A percentile compares a stretch with the other conserved stretches of the same genome.
Evolutionary conservation across 2,113 vertebrate genomes (phyloP).

Genomic region (Scomber japonicus): DNA sequence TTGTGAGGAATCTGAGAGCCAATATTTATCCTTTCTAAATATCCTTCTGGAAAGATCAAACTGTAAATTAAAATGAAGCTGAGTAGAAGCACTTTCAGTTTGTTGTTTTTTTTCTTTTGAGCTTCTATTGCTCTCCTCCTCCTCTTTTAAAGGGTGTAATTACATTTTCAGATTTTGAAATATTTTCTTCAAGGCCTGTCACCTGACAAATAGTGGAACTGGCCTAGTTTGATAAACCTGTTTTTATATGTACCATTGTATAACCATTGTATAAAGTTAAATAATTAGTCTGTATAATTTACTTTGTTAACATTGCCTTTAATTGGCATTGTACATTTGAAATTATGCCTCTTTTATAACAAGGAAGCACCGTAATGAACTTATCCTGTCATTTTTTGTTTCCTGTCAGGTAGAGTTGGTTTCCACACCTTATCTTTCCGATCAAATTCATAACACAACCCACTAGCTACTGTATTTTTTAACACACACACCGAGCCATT

Average conservation of each 20-base stretch:
- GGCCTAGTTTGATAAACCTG: slow-evolving; percentile 1
- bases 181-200: background rate
- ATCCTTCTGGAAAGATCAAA: slow-evolving; percentile 31
- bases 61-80: slow-evolving; percentile 21
- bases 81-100: slow-evolving; percentile 3
- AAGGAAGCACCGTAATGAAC: background rate
- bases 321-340: background rate
- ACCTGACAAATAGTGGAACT: slow-evolving; percentile 6
- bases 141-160: background rate
- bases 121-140: slow-evolving; percentile 1
- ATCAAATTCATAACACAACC: background rate
- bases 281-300: background rate
- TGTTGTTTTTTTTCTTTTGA: slow-evolving; percentile 5
- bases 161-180: slow-evolving; percentile 3
- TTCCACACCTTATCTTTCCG: background rate
- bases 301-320: background rate
- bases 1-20: slow-evolving; percentile 9
- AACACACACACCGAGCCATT: slow-evolving; percentile 1
- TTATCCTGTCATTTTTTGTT: background rate
- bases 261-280: background rate
- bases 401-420: background rate
- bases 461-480: slow-evolving; percentile 7
- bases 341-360: background rate
- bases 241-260: background rate
- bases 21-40: slow-evolving; percentile 27